These are phyloP conservation scores for Haliclystus octoradiatus DNA, from an alignment of 30 jellyfish, hydroid and myxozoan genomes.

Conservation along the genomic window DNA sequence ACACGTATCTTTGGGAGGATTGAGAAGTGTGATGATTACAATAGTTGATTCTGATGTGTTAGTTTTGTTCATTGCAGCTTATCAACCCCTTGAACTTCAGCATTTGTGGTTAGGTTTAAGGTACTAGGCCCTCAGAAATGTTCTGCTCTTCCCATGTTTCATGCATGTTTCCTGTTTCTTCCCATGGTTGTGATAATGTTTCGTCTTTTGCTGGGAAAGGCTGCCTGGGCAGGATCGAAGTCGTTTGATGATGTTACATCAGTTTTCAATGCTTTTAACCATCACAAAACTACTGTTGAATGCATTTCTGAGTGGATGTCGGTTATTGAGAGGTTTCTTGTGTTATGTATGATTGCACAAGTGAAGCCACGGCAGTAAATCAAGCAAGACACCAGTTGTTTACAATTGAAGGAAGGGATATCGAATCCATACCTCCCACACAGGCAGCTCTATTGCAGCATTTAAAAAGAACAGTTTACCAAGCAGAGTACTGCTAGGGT, in stretches of 20 bases:
- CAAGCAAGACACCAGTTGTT: constrained; percentile 16
- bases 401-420: constrained; percentile 1
- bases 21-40: constrained; percentile 3
- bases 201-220: constrained; percentile 15
- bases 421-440: constrained; percentile 24
- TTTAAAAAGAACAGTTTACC: constrained; percentile 7
- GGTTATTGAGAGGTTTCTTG: constrained; percentile 15
- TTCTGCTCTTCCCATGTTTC: constrained; percentile 27
- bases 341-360: constrained; percentile 27
- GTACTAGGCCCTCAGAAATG: constrained; percentile 17
- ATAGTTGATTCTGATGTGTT: constrained; percentile 23
- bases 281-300: constrained; percentile 7
- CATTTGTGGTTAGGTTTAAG: constrained; percentile 22
- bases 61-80: constrained; percentile 14
- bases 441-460: constrained; percentile 22
- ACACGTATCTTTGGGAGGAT: constrained; percentile 8
- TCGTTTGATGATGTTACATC: constrained; percentile 14
- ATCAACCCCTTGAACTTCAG: neutral
- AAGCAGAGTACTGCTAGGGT: constrained; percentile 21
- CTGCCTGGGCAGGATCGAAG: constrained; percentile 20
- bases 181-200: constrained; percentile 19
- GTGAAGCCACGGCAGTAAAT: constrained; percentile 2
- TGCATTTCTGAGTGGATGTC: constrained; percentile 16
- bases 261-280: constrained; percentile 8
- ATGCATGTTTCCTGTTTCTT: too few relatives aligned